A percentile compares a stretch with the other conserved stretches of the same genome.
Evolutionary conservation across 2,113 vertebrate species (phyloP).

Genomic region (Zapus hudsonius): DNA sequence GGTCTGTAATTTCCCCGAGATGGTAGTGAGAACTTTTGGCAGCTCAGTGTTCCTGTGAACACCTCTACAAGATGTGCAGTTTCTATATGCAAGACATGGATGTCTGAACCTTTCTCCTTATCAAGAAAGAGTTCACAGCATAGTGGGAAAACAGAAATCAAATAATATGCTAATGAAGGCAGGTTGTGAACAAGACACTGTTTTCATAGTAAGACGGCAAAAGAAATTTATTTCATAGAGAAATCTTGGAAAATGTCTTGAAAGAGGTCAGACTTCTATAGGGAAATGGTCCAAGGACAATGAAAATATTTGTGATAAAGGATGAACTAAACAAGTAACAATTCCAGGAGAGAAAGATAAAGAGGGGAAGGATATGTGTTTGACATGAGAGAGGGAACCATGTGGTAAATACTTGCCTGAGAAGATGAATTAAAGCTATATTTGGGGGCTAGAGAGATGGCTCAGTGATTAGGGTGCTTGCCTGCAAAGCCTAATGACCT

Average conservation of each 20-base stretch:
- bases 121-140: neutral
- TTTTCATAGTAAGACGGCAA: conserved; percentile 1
- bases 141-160: conserved; percentile 16
- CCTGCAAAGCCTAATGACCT: no score
- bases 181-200: neutral
- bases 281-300: neutral
- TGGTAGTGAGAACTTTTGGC: conserved; percentile 7
- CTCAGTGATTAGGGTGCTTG: no score
- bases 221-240: neutral
- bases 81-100: neutral
- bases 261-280: neutral
- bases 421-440: neutral
- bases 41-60: neutral
- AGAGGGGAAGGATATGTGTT: neutral
- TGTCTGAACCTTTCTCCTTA: conserved; percentile 11
- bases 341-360: neutral
- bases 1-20: neutral
- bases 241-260: conserved; percentile 30
- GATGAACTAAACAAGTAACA: neutral
- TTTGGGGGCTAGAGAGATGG: no score
- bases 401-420: neutral
- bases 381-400: neutral
- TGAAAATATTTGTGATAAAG: neutral
- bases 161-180: neutral
- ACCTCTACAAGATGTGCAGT: neutral